Percentiles rank a stretch among this genome's conserved stretches.
Conservation (phyloP, 1,140 invertebrate species). For the Lordiphosa clarofinis region DNA sequence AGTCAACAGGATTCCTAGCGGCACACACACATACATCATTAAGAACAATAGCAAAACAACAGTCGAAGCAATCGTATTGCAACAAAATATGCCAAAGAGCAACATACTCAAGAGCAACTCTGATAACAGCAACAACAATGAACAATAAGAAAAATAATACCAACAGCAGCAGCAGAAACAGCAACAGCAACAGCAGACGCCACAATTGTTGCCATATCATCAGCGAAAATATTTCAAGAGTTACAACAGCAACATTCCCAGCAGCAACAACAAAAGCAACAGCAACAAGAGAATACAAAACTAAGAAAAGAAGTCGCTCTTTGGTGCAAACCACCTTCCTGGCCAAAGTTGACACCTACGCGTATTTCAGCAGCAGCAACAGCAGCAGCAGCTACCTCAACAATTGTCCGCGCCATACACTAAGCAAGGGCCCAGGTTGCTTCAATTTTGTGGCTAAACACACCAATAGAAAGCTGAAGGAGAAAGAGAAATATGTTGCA, state of each 20-base stretch:
- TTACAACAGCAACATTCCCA: slow-evolving; percentile 7
- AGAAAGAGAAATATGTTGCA: no score
- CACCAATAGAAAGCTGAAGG: no score
- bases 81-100: slow-evolving; percentile 6
- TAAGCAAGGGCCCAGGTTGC: not conserved
- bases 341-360: slow-evolving; percentile 14
- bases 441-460: no score
- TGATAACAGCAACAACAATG: slow-evolving; percentile 18
- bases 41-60: not conserved
- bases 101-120: slow-evolving; percentile 23
- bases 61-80: slow-evolving; percentile 21
- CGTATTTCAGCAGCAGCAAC: slow-evolving; percentile 4
- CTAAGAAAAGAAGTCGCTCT: not conserved
- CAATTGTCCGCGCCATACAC: slow-evolving; percentile 1
- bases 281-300: slow-evolving; percentile 14
- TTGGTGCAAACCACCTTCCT: slow-evolving; percentile 8
- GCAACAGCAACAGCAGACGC: slow-evolving; percentile 7
- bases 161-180: slow-evolving; percentile 14
- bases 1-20: slow-evolving; percentile 19
- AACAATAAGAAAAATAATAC: slow-evolving; percentile 39
- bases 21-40: not conserved
- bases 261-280: slow-evolving; percentile 16
- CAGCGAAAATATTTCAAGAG: slow-evolving; percentile 34
- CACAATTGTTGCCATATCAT: not conserved
- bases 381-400: not conserved